Percentiles rank a stretch among this genome's conserved stretches.
Evolutionary conservation across 2,113 vertebrate genomes (phyloP).

Genomic region (Spea bombifrons): DNA sequence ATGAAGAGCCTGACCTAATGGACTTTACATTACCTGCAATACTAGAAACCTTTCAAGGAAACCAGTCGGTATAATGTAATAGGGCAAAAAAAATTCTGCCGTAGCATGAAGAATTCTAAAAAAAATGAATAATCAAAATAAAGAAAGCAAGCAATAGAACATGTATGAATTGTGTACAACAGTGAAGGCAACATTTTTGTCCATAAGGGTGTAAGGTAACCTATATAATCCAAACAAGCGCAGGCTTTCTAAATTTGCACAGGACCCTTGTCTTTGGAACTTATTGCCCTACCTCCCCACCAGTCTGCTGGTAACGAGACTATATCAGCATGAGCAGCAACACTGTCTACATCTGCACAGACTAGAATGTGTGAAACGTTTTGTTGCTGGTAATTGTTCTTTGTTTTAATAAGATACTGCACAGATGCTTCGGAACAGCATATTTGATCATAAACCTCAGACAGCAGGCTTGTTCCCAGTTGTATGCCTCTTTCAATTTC

Average conservation of each 20-base stretch:
- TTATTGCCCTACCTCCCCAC: no score
- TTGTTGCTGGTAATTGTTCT: neutral
- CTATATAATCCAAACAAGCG: no score
- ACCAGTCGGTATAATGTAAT: slow-evolving; percentile 76
- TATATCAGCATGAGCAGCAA: neutral
- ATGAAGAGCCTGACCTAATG: slow-evolving; percentile 97
- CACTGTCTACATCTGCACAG: no score
- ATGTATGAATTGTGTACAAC: slow-evolving; percentile 46
- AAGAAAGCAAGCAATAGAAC: slow-evolving; percentile 65
- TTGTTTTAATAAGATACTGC: neutral
- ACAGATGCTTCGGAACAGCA: neutral
- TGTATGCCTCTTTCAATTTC: neutral
- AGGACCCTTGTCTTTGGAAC: no score
- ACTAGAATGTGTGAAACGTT: neutral
- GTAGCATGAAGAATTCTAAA: no score
- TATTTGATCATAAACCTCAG: neutral
- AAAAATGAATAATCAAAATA: no score
- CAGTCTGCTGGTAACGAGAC: neutral
- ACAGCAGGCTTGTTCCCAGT: neutral
- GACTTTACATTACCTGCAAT: slow-evolving; percentile 95
- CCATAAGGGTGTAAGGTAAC: no score
- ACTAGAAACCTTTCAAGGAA: slow-evolving; percentile 81
- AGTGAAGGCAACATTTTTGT: no score
- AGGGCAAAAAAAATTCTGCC: slow-evolving; percentile 47
- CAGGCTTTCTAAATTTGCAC: no score